Evolutionary conservation across 1,140 invertebrate species (phyloP), one percentile per base, ranked within the genome.

Genomic region (Apis laboriosa): DNA sequence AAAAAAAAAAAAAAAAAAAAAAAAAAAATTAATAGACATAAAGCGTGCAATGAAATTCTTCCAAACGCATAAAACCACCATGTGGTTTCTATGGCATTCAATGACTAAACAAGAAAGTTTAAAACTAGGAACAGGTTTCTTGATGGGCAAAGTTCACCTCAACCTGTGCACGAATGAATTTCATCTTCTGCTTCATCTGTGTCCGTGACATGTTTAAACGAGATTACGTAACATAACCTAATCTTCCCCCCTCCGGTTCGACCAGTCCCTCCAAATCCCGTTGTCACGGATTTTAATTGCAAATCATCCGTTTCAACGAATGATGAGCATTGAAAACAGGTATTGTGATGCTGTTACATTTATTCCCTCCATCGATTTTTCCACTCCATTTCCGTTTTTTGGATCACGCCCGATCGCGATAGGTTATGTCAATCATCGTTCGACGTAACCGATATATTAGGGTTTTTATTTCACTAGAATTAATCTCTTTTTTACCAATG

Each of bases 171-270:
- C 34, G 12, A 13, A 53, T 7, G 24, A 71, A 60, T 51, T 78
- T 78, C 77, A 70, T 64, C 74, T 53, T 53, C 15, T 34, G n/a
- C 24, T 68, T 49, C 51, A 17, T 9, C 43, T 51, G 9, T 17
- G 66, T 70, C 66, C 77, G 56, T 71, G 77, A 71, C 77, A 58
- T 19, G 34, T 43, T 79, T 77, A 24, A 24, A 79, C 56, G n/a
- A 11, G 1, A 28, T 71, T 79, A 49, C 21, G 28, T 71, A 60
- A 79, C 0, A 28, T 34, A 60, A 60, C 67, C 34, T 79, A 71
- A 71, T 61, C 34, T 43, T 21, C 11, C 4, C 19, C 4, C 34
- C 34, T 34, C 34, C 34, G 4, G 8, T 1, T 11, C 77, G 55
- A 51, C 19, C 53, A 71, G 67, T 71, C 71, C 15, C 55, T 28